Base-by-base conservation (phyloP, 2,113 vertebrate species). In the Pterocles gutturalis region DNA sequence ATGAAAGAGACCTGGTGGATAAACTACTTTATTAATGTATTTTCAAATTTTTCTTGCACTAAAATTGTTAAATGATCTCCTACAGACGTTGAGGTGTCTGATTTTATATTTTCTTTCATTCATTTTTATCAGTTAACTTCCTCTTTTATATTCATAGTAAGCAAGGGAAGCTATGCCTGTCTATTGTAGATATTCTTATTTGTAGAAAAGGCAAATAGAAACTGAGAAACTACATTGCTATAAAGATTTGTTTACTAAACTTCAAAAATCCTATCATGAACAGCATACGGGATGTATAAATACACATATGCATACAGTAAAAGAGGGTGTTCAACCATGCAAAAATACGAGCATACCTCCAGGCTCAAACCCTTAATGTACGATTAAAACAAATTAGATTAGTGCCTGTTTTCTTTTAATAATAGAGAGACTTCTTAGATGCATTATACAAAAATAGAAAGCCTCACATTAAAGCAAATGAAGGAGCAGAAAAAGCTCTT, bases 321-420 rank as follows among this genome's bases (percentile, higher is more conserved):
- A 86, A 84, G 61, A 75, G 60, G 24, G 33, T 75, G 83, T 92
- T 95, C 85, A 81, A 66, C 49, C 22, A 4, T 29, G 41, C 69
- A 89, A 87, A 94, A 97, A n/a, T 51, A 51, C 7, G 9, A 84
- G 31, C 38, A n/a, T 90, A 93, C 87, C 83, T 96, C 66, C 83
- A 65, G 87, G 62, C 62, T 95, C 54, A 80, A 94, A 36, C 31
- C 20, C 10, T 91, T 66, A 78, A 67, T 14, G 46, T 45, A 71
- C 0, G 0, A 70, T 92, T 89, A 82, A 95, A 94, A 82, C 20
- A 89, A 89, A 90, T 49, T 51, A 66, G 29, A 16, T 82, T 86
- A 77, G 57, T 65, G 49, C 17, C 20, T 65, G 24, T 45, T 69
- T 76, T 87, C 78, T 93, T 89, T 91, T 83, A 89, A 38, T 91